Percentiles rank a stretch among this genome's conserved stretches.
Conservation (phyloP, 2,888 invertebrate genomes). For the Tolmerus cingulatus region DNA sequence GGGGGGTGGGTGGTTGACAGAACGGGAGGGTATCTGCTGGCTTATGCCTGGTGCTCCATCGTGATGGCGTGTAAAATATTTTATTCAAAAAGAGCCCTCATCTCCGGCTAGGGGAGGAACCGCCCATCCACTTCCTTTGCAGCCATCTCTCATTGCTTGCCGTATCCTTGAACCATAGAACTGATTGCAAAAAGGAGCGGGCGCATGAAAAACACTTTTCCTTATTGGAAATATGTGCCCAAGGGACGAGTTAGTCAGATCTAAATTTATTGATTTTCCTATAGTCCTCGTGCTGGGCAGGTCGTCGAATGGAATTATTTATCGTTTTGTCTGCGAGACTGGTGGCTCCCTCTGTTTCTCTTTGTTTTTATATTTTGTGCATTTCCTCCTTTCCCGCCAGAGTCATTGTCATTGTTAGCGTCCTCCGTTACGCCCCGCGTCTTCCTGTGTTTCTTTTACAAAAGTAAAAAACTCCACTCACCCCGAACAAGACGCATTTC, state of each 20-base stretch:
- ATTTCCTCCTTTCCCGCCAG: neutral
- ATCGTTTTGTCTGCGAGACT: neutral
- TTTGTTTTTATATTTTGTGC: neutral
- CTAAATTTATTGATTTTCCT: conserved; percentile 16
- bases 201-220: conserved; percentile 24
- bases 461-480: neutral
- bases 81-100: neutral
- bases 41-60: neutral
- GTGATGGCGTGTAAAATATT: neutral
- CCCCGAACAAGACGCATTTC: neutral
- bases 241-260: conserved; percentile 10
- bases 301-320: neutral
- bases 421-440: neutral
- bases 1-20: neutral
- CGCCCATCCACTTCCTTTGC: neutral
- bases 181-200: neutral
- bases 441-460: neutral
- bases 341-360: neutral
- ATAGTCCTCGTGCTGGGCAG: neutral
- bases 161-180: neutral
- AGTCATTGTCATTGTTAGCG: neutral
- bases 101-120: neutral
- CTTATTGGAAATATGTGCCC: conserved; percentile 27
- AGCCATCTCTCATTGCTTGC: neutral
- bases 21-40: neutral